These are phyloP conservation scores for Periophthalmus magnuspinnatus DNA, from an alignment of 2,797 vertebrate genomes.

Conservation along the genomic window DNA sequence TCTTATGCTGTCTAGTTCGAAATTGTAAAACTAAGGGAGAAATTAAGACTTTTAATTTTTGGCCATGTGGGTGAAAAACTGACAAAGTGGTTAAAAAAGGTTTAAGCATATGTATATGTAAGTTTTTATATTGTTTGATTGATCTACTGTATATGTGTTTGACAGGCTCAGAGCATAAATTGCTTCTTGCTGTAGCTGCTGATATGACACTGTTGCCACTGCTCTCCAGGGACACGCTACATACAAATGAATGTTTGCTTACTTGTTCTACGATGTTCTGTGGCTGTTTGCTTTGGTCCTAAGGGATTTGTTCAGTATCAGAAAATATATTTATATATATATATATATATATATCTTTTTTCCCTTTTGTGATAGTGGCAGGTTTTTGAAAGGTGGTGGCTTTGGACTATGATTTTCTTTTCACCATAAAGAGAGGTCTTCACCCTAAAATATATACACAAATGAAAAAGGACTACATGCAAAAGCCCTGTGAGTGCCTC, in stretches of 20 bases:
- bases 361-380: constrained; percentile 10
- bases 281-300: background rate
- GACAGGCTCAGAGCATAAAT: background rate
- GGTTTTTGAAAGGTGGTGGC: background rate
- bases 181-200: background rate
- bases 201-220: background rate
- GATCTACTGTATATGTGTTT: no score
- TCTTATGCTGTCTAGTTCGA: background rate
- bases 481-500: background rate
- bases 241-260: background rate
- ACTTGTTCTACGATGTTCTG: background rate
- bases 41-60: background rate
- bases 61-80: background rate
- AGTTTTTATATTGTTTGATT: no score
- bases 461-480: no score
- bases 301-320: background rate
- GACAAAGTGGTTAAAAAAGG: background rate
- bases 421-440: no score
- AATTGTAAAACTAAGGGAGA: background rate
- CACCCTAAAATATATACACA: background rate
- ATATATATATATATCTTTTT: background rate
- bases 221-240: background rate
- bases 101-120: background rate
- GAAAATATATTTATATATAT: constrained; percentile 2
- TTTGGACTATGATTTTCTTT: constrained; percentile 19